phyloP scores from a whole-genome alignment of 2,113 vertebrate species.

The Aphyosemion australe region DNA sequence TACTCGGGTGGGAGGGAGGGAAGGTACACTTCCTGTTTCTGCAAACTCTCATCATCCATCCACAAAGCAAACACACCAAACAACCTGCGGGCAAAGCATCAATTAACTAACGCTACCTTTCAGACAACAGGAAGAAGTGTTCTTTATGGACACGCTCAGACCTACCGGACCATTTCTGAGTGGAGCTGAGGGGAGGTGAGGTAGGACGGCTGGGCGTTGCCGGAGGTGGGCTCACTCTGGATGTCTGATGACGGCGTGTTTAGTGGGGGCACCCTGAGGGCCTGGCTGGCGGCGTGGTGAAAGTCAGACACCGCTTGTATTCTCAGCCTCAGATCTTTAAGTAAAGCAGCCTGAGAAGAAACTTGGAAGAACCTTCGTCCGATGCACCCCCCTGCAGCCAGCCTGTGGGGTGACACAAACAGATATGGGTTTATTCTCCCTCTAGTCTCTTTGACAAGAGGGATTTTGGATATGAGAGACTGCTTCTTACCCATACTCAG shows the following conservation, averaged over 20 bases:
- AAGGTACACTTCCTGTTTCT: slow-evolving; percentile 91
- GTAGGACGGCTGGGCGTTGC: slow-evolving; percentile 53
- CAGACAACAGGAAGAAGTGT: neutral
- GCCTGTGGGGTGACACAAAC: slow-evolving; percentile 67
- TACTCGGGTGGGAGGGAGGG: slow-evolving; percentile 93
- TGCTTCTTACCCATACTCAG: slow-evolving; percentile 89
- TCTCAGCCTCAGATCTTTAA: slow-evolving; percentile 88
- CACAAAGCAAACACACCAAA: slow-evolving; percentile 91
- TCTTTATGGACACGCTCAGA: neutral
- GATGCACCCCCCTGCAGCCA: slow-evolving; percentile 91
- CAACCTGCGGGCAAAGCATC: slow-evolving; percentile 77
- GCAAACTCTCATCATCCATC: slow-evolving; percentile 94
- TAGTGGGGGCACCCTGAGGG: slow-evolving; percentile 81
- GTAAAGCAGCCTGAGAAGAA: slow-evolving; percentile 79
- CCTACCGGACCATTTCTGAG: slow-evolving; percentile 91
- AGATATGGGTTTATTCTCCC: neutral
- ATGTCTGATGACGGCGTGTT: slow-evolving; percentile 74
- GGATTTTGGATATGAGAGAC: neutral
- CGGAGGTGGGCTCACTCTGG: slow-evolving; percentile 68
- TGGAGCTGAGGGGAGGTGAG: slow-evolving; percentile 92
- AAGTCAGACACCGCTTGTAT: slow-evolving; percentile 92
- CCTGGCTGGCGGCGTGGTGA: slow-evolving; percentile 92
- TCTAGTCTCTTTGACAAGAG: slow-evolving; percentile 2
- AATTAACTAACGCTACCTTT: neutral
- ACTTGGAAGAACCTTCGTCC: slow-evolving; percentile 91